Base-by-base conservation (phyloP, 2,113 vertebrate genomes). In the Damaliscus lunatus region DNA sequence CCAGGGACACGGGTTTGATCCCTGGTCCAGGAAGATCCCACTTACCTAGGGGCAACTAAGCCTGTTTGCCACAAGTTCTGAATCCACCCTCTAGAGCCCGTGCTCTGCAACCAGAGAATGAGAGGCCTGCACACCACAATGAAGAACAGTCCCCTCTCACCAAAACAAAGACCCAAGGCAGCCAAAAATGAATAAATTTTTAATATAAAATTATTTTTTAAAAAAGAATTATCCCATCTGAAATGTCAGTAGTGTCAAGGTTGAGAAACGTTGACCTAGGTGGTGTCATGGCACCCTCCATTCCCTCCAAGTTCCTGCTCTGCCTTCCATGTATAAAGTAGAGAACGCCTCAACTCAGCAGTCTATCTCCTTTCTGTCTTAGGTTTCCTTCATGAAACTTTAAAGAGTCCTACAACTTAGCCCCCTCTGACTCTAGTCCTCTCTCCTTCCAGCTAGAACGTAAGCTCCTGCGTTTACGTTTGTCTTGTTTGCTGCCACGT, bases 261-360 rank as follows among this genome's bases (percentile, higher is more conserved):
- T 25, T 55, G 59, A 92, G 62, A 74, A 86, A 7, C 52, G 29
- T 16, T 80, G 86, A 16, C 43, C 52, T 4, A 71, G 46, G 16
- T 23, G 31, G 33, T 25, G 19, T 80, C 4, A 0, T 1, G 8
- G 43, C 3, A 1, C 13, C 59, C 64, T 78, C 31, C 62, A 67
- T 16, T 84, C 84, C 46, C 43, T 81, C 60, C 33, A 43, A 67
- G 57, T 6, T 48, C 43, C 91, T 78, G n/a, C 87, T 67, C 87
- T 55, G 52, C 23, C 77, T 31, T 27, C 71, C n/a, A 48, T n/a
- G 29, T 11, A 16, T 23, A 64, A 91, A 84, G 48, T 0, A 55
- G 57, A 55, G 82, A 82, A 11, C 16, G n/a, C 27, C 27, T 59
- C 52, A 27, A 0, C 40, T 78, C n/a, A 7, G n/a, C 46, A 9